phyloP scores from a whole-genome alignment of 2,113 vertebrate genomes.

The Geococcyx californianus region DNA sequence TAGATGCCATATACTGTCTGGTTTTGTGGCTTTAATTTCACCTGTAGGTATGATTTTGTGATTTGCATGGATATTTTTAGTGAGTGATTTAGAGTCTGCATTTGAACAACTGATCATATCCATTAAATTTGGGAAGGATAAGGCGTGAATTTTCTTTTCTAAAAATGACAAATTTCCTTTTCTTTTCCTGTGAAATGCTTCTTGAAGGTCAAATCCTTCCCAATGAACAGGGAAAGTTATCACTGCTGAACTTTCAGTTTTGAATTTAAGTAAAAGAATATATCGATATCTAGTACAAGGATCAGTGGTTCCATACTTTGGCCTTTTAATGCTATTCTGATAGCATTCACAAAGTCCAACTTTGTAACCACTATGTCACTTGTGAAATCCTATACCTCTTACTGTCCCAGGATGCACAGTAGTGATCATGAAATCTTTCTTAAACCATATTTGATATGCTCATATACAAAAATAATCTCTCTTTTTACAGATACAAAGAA shows the following conservation, averaged over 20 bases:
- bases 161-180: neutral
- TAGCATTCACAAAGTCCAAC: neutral
- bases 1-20: neutral
- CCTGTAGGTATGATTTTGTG: neutral
- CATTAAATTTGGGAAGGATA: neutral
- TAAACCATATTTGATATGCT: neutral
- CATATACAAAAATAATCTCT: neutral
- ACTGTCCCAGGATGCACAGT: neutral
- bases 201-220: neutral
- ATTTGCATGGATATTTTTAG: neutral
- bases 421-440: neutral
- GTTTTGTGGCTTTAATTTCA: neutral
- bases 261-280: neutral
- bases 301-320: neutral
- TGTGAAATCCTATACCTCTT: neutral
- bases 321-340: neutral
- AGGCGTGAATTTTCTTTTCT: neutral
- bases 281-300: neutral
- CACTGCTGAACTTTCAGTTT: neutral
- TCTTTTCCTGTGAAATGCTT: neutral
- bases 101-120: neutral
- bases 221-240: neutral
- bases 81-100: neutral
- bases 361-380: neutral
- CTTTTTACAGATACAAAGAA: constrained; percentile 41